Evolutionary conservation across 2,113 vertebrate genomes (phyloP).

Genomic region (Lepus europaeus): DNA sequence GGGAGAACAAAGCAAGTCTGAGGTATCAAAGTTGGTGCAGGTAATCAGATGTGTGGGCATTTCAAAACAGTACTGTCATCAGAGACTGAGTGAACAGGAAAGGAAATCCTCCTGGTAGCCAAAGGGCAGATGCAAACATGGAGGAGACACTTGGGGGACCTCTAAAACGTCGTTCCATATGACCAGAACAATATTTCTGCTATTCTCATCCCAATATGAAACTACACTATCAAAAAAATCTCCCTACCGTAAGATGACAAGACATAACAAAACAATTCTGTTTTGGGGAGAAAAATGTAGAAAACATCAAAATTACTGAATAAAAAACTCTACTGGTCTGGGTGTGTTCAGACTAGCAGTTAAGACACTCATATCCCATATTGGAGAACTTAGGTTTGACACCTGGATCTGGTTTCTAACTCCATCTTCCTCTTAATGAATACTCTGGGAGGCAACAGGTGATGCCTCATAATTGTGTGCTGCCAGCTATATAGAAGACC

Average conservation of each 20-base stretch:
- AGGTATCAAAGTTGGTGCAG: not conserved
- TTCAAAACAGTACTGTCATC: conserved; percentile 6
- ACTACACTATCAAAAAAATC: not conserved
- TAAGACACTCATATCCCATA: not conserved
- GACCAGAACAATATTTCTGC: not conserved
- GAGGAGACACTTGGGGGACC: not conserved
- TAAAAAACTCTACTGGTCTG: conserved; percentile 20
- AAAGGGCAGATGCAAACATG: not conserved
- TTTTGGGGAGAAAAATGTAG: not conserved
- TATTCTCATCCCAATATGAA: conserved; percentile 8
- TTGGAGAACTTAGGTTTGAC: not conserved
- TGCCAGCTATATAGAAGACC: too few relatives aligned
- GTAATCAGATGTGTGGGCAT: not conserved
- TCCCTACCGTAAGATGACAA: not conserved
- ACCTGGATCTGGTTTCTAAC: too few relatives aligned
- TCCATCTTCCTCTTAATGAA: too few relatives aligned
- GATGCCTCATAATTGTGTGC: too few relatives aligned
- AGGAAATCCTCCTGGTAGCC: not conserved
- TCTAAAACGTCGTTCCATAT: conserved; percentile 55
- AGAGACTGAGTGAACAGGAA: not conserved
- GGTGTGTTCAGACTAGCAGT: not conserved
- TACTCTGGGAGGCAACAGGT: too few relatives aligned
- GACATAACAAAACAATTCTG: not conserved
- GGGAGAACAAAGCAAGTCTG: conserved; percentile 7
- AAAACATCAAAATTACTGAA: conserved; percentile 17